phyloP scores from a whole-genome alignment of 2,113 vertebrate species.

The Henicopernis longicauda region DNA sequence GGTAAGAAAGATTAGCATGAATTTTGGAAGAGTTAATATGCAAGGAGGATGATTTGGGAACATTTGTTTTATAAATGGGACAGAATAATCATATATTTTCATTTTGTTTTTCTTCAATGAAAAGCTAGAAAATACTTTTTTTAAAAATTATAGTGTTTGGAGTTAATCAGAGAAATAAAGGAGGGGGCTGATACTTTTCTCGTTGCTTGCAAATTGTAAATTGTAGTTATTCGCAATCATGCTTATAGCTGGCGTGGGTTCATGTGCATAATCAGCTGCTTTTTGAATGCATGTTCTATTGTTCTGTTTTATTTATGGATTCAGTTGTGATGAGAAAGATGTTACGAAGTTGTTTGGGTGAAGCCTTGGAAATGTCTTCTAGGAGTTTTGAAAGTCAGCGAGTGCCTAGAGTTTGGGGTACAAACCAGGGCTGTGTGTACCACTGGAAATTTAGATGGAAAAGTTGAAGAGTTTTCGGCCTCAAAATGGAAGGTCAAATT shows the following conservation, averaged over 20 bases:
- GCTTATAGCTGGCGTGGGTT: constrained; percentile 31
- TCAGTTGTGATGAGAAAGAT: constrained; percentile 19
- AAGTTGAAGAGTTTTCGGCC: not conserved
- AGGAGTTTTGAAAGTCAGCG: not conserved
- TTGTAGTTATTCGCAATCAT: constrained; percentile 62
- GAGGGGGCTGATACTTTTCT: constrained; percentile 24
- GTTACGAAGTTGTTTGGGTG: not conserved
- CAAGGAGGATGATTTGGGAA: not conserved
- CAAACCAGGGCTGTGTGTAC: not conserved
- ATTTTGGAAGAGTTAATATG: constrained; percentile 9
- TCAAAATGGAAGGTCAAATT: not conserved
- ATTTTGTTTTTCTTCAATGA: not conserved
- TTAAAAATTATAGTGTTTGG: constrained; percentile 38
- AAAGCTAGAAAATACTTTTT: constrained; percentile 24
- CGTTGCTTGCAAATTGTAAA: constrained; percentile 57
- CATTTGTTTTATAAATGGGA: constrained; percentile 15
- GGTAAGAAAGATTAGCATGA: not conserved
- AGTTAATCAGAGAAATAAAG: constrained; percentile 58
- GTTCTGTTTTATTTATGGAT: constrained; percentile 58
- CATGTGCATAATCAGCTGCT: constrained; percentile 53
- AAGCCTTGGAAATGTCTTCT: constrained; percentile 15
- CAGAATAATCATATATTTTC: not conserved
- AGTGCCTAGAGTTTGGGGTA: not conserved
- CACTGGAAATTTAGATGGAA: not conserved
- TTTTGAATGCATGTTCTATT: constrained; percentile 48